A percentile compares a stretch with the other conserved stretches of the same genome.
Evolutionary conservation across 2,888 invertebrate species (phyloP).

Genomic region (Morinoia aosen): DNA sequence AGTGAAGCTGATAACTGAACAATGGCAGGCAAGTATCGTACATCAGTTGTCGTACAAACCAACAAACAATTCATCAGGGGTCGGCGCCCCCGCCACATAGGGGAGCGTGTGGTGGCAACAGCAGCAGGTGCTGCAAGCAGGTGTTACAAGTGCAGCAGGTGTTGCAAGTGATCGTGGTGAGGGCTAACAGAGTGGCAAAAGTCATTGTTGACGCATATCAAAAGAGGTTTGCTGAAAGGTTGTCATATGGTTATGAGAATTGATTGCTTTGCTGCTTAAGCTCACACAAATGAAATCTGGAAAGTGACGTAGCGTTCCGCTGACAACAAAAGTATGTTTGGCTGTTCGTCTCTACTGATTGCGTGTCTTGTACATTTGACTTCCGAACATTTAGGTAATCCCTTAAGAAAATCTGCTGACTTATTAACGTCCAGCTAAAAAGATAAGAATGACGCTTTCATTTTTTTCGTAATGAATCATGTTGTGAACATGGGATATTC

Average conservation of each 20-base stretch:
- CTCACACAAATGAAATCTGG: too few relatives aligned
- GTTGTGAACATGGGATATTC: too few relatives aligned
- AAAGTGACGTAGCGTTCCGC: too few relatives aligned
- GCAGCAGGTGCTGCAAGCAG: background rate
- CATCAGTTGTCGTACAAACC: background rate
- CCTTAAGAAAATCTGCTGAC: too few relatives aligned
- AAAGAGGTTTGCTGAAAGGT: background rate
- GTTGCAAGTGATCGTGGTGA: background rate
- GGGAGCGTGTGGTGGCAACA: background rate
- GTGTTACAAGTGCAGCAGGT: background rate
- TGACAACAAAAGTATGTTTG: background rate
- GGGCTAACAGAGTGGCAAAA: background rate
- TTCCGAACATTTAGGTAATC: too few relatives aligned
- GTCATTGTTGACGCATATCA: background rate
- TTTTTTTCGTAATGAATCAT: too few relatives aligned
- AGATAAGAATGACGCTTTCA: too few relatives aligned
- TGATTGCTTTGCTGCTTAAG: too few relatives aligned
- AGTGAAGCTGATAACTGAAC: background rate
- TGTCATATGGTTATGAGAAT: background rate
- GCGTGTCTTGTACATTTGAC: background rate
- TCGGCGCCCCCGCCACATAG: background rate
- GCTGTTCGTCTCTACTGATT: background rate
- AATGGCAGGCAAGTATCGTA: background rate
- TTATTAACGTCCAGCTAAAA: too few relatives aligned
- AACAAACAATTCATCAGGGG: background rate